Base-by-base conservation (phyloP, 2,888 invertebrate genomes). In the Pomacea canaliculata region DNA sequence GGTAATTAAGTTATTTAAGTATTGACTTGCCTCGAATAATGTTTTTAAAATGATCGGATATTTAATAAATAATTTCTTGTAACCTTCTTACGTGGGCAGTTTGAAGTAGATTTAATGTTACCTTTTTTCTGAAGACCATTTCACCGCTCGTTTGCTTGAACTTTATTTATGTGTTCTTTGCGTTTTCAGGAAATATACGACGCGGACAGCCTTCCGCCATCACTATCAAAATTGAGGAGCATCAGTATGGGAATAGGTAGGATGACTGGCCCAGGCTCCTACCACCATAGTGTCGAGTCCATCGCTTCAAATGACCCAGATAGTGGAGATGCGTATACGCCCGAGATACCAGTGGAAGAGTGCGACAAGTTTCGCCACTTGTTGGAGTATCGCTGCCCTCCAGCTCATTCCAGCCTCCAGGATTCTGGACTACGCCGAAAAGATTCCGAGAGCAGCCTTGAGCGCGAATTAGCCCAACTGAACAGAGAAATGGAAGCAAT, bases 401-500 rank as follows among this genome's bases (percentile, higher is more conserved):
- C 51, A 56, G 51, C 12, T 56, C n/a, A 63, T 63, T 23, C 63
- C 63, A 63, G 19, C 70, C 68, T 68, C 10, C 63, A 63, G 27
- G 63, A 63, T 23, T n/a, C 19, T 16, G 63, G 63, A 23, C n/a
- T 63, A 27, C n/a, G n/a, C 10, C 81, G 85, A 76, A 87, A 84
- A 76, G 84, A 86, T 79, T 89, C 89, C 27, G 88, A 87, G 73
- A 86, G 86, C 78, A 89, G 88, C 84, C 83, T 93, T 51, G 93
- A 93, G 83, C 89, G 92, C 71, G 93, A 93, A 87, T 91, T 94
- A 79, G 92, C 92, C 48, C 90, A 92, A 82, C 89, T 94, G 71
- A 92, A 93, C 83, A 90, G 91, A 79, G 92, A 93, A 83, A 93
- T 94, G 92, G 93, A 93, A 84, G 92, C 92, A 77, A 93, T 94